phyloP scores from a whole-genome alignment of 2,888 invertebrate genomes.

The Drosophila percnosoma region DNA sequence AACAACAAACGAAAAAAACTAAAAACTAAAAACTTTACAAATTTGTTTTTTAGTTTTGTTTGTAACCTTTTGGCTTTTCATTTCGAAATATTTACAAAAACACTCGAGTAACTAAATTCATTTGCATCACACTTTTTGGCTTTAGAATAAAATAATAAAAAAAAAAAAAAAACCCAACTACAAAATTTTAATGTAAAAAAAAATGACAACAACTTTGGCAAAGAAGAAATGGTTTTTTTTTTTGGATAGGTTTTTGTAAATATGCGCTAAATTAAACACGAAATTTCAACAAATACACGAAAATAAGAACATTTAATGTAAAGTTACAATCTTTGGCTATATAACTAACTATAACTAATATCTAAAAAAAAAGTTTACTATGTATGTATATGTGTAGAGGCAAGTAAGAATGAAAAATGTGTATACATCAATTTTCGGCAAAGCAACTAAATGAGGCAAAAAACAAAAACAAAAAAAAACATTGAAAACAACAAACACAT shows the following conservation, averaged over 20 bases:
- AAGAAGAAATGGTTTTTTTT: conserved; percentile 57
- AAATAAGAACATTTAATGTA: conserved; percentile 65
- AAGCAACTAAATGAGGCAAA: conserved; percentile 78
- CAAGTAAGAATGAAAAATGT: conserved; percentile 52
- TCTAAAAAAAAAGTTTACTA: conserved; percentile 52
- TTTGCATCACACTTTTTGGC: conserved; percentile 34
- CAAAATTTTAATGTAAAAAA: conserved; percentile 34
- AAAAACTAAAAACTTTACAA: conserved; percentile 17
- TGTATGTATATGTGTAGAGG: conserved; percentile 58
- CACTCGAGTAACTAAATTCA: conserved; percentile 15
- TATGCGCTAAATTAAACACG: conserved; percentile 81
- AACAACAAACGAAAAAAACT: neutral
- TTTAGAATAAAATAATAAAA: conserved; percentile 2
- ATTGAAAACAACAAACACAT: conserved; percentile 16
- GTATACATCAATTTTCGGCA: conserved; percentile 75
- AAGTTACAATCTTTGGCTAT: conserved; percentile 67
- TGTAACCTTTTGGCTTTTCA: conserved; percentile 62
- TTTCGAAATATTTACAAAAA: conserved; percentile 58
- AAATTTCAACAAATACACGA: conserved; percentile 35
- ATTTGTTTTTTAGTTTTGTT: conserved; percentile 40
- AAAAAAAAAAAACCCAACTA: neutral
- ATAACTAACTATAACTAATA: conserved; percentile 51
- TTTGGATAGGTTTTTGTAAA: conserved; percentile 84
- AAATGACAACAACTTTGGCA: conserved; percentile 31
- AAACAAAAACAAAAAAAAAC: conserved; percentile 19